Evolutionary conservation across 2,113 vertebrate species (phyloP), one percentile per base, ranked within the genome.

Genomic region (Otocyon megalotis): DNA sequence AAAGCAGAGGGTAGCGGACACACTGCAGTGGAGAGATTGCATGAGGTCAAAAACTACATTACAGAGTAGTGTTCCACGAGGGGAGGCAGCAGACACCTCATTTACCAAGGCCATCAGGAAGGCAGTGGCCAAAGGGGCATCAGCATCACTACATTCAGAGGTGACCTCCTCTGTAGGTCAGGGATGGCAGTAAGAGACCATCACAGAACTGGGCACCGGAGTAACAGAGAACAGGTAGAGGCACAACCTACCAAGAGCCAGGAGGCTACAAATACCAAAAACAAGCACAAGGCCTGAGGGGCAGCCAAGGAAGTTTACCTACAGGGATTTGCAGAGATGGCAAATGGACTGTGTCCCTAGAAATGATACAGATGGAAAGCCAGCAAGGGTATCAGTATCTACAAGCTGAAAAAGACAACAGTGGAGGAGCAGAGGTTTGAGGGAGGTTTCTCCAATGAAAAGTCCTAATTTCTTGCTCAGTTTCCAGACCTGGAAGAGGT

Each of bases 401-500:
- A 82, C 8, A 81, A 62, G n/a, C 71, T 95, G n/a, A 72, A 69
- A 63, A 76, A 74, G 65, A 54, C 60, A n/a, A 67, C 43, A 77
- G 6, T 72, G 48, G 53, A 79, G 43, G 32, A 74, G 13, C 32
- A 60, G 30, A 4, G 56, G 48, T 12, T 37, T 16, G 0, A 63
- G 17, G 53, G 63, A 86, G 24, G 17, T 67, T 93, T n/a, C 32
- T 50, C 74, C 30, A 95, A 3, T 89, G 74, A 90, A 91, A 88
- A 74, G 16, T 48, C 30, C 43, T 35, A 84, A 94, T 79, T 71
- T 22, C 54, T 95, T 84, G 60, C 22, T 92, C 84, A 85, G 32
- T 60, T 95, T 69, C 77, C 54, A 96, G 35, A 65, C 84, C 43
- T 89, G 35, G 56, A 87, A 82, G 69, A 96, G 43, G 63, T 84